phyloP scores from a whole-genome alignment of 2,113 vertebrate genomes.

The Lampris megalopsis region DNA sequence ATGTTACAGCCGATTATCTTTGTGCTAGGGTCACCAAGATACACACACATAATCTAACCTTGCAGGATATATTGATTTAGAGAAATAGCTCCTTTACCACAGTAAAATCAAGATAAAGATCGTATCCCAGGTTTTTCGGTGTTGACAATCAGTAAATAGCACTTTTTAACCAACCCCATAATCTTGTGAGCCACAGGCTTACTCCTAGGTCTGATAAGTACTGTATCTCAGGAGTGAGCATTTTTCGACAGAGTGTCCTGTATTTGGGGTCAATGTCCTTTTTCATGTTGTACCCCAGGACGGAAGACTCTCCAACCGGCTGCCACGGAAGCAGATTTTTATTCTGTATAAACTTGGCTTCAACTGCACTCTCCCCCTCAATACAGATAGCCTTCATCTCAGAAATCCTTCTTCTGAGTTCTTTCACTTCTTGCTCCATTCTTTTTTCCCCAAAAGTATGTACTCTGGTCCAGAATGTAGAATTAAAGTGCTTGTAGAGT shows the following conservation, averaged over 20 bases:
- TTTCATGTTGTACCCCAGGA: constrained; percentile 95
- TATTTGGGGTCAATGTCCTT: constrained; percentile 83
- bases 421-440: constrained; percentile 86
- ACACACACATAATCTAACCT: background rate
- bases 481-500: constrained; percentile 93
- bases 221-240: constrained; percentile 96
- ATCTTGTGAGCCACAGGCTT: constrained; percentile 91
- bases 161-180: constrained; percentile 86
- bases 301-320: constrained; percentile 90
- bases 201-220: constrained; percentile 91
- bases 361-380: constrained; percentile 86
- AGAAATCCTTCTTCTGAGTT: constrained; percentile 85
- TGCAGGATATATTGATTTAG: background rate
- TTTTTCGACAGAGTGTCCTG: constrained; percentile 89
- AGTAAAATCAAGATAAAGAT: background rate
- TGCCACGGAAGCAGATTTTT: constrained; percentile 92
- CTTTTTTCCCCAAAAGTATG: constrained; percentile 85
- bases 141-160: background rate
- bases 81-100: background rate
- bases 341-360: constrained; percentile 86
- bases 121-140: background rate
- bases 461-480: constrained; percentile 91
- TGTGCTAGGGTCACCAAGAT: too few species aligned
- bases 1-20: too few species aligned
- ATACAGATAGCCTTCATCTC: constrained; percentile 90